phyloP scores from a whole-genome alignment of 2,888 invertebrate species.

The Trilocha varians region DNA sequence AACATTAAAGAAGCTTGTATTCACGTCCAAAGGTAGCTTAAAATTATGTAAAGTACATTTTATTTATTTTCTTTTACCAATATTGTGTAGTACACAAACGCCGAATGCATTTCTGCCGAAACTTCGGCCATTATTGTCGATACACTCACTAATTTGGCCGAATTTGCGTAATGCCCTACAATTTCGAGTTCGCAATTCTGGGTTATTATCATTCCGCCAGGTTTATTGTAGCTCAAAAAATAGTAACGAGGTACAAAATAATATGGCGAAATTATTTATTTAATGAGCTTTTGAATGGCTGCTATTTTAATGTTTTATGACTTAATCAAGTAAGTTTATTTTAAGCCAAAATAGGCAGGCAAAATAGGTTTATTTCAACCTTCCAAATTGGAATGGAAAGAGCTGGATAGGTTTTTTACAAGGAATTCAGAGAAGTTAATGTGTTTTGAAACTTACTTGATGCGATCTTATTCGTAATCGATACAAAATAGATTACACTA shows the following conservation, averaged over 20 bases:
- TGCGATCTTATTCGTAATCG: too few relatives aligned
- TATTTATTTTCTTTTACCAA: background rate
- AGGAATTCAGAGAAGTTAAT: too few relatives aligned
- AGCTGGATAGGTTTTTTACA: too few relatives aligned
- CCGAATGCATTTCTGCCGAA: constrained; percentile 8
- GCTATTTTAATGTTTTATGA: too few relatives aligned
- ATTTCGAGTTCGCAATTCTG: constrained; percentile 33
- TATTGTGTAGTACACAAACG: background rate
- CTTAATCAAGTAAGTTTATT: too few relatives aligned
- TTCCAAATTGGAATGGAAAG: too few relatives aligned
- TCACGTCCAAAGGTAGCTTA: background rate
- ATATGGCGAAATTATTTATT: too few relatives aligned
- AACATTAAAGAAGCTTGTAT: background rate
- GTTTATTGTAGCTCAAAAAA: background rate
- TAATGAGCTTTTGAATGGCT: too few relatives aligned
- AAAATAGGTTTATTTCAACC: too few relatives aligned
- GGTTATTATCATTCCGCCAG: constrained; percentile 18
- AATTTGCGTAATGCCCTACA: constrained; percentile 52
- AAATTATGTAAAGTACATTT: background rate
- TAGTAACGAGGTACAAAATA: background rate
- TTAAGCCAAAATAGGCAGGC: too few relatives aligned
- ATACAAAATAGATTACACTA: too few relatives aligned
- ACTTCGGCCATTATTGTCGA: constrained; percentile 38
- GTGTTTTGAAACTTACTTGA: too few relatives aligned
- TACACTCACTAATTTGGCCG: constrained; percentile 44